Base-by-base conservation (phyloP, 2,888 invertebrate genomes). In the Leptopilina syphax region DNA sequence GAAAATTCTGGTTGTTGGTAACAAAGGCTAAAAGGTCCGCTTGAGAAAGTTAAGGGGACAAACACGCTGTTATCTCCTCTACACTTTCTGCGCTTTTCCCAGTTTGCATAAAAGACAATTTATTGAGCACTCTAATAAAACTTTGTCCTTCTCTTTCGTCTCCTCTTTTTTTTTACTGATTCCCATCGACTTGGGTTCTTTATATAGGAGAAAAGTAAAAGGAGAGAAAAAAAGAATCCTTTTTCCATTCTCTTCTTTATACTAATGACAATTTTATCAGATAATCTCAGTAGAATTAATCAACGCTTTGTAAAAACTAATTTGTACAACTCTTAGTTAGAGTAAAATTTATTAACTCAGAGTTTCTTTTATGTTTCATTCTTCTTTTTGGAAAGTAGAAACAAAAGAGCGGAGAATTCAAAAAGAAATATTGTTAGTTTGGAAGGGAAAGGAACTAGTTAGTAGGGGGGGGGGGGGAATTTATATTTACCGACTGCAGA, bases 21-120 rank as follows among this genome's bases (percentile, higher is more conserved):
- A 70, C 70, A 70, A 70, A 70, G 50, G 70, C 70, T 47, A 70
- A 70, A 70, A 70, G 54, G 24, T 50, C 13, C 13, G 50, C 50
- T 70, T 70, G 68, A 70, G 18, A 70, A 34, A 70, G 68, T 70
- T 70, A 70, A 50, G 68, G 50, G 68, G 24, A 50, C 54, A 27
- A 70, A 27, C 50, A 24, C 50, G 6, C 54, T 27, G 70, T 70
- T 70, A 70, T 34, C 70, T 27, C 50, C 24, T 5, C 7, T 18
- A 24, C 47, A 68, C 50, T 68, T 24, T 68, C 68, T 24, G 13
- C 47, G 70, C 70, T 70, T 54, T 70, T 27, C 70, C 18, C 24
- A 27, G 70, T 70, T 54, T 54, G 54, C 54, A 70, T 70, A 70
- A 63, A 63, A 63, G 63, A 24, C n/a, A 63, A 63, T 63, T 63